A percentile compares a stretch with the other conserved stretches of the same genome.
Conservation (phyloP, 37 sponge, comb jelly and placozoan species). For the Hexactinellida sp. region DNA sequence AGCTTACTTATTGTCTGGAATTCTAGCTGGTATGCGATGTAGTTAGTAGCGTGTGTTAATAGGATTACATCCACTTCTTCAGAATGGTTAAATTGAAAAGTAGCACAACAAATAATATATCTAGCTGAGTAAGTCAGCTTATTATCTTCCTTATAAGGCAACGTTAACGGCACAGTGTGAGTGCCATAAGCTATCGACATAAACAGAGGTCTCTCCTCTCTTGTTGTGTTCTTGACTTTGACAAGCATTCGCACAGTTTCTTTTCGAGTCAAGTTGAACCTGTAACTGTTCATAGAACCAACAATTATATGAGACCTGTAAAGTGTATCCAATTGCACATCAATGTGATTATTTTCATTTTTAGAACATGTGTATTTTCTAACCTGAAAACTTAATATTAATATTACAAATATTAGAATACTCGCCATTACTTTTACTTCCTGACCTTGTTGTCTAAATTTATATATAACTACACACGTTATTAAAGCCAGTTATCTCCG, state of each 20-base stretch:
- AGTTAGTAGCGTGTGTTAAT: neutral
- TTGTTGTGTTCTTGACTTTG: neutral
- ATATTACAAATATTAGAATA: neutral
- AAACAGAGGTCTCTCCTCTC: neutral
- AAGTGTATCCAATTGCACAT: neutral
- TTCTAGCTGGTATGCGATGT: neutral
- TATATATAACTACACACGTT: no score
- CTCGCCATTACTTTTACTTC: neutral
- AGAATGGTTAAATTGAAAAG: neutral
- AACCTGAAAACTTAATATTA: neutral
- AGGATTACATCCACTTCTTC: neutral
- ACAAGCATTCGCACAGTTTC: neutral
- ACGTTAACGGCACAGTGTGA: neutral
- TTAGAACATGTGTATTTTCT: neutral
- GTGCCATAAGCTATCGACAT: neutral
- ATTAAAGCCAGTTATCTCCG: no score
- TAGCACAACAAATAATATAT: neutral
- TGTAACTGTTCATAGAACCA: neutral
- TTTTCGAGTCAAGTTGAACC: neutral
- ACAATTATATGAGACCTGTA: neutral
- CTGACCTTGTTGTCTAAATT: no score
- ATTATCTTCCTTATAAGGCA: neutral
- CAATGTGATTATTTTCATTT: neutral
- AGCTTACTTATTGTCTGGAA: neutral
- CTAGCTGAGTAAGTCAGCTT: neutral